Percentiles rank a stretch among this genome's conserved stretches.
phyloP scores from a whole-genome alignment of 2,113 vertebrate genomes.

The Poicephalus gulielmi region DNA sequence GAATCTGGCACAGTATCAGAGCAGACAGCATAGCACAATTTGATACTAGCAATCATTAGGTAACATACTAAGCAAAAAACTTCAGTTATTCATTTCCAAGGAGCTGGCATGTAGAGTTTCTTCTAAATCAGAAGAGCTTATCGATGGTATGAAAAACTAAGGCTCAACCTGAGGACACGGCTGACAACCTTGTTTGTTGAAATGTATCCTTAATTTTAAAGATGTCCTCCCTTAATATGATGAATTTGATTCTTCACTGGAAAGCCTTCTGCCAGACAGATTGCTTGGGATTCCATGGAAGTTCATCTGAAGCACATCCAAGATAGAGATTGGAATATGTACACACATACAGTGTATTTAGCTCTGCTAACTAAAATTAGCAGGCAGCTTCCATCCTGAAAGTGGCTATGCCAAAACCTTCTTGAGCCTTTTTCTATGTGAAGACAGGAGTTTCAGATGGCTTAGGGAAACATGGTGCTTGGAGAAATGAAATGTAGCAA shows the following conservation, averaged over 20 bases:
- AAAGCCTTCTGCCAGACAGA: constrained; percentile 33
- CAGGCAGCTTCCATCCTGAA: constrained; percentile 6
- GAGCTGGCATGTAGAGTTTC: background rate
- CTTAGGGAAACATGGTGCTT: background rate
- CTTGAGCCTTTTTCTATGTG: background rate
- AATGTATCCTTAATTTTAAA: background rate
- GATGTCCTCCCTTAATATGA: background rate
- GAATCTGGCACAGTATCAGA: background rate
- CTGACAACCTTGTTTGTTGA: background rate
- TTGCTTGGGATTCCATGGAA: background rate
- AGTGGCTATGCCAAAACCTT: background rate
- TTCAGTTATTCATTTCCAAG: background rate
- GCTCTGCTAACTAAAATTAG: background rate
- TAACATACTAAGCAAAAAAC: background rate
- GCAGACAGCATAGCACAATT: background rate
- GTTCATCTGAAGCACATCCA: constrained; percentile 30
- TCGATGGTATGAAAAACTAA: background rate
- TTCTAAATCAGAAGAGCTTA: background rate
- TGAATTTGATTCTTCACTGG: constrained; percentile 23
- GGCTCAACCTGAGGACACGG: background rate
- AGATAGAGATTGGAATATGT: background rate
- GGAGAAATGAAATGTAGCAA: background rate
- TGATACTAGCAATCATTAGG: background rate
- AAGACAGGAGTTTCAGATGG: constrained; percentile 17
- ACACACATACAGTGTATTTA: background rate